A percentile compares a stretch with the other conserved stretches of the same genome.
phyloP scores from a whole-genome alignment of 2,797 vertebrate species.

The Gymnocypris eckloni region DNA sequence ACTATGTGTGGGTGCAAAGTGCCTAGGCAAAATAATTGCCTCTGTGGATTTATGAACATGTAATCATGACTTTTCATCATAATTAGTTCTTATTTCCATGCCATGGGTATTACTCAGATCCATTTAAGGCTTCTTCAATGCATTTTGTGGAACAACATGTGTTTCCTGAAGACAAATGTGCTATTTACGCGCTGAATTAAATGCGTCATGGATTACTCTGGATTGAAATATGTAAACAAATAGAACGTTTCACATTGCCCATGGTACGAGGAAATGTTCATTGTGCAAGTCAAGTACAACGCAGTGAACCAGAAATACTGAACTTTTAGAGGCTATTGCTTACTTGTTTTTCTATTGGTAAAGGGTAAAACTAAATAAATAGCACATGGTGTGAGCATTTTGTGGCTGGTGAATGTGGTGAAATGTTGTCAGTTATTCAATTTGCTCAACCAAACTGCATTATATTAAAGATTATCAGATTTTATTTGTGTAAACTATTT shows the following conservation, averaged over 20 bases:
- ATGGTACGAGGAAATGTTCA: neutral
- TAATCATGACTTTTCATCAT: conserved; percentile 54
- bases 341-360: neutral
- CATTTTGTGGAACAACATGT: conserved; percentile 25
- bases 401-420: neutral
- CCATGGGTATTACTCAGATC: no score
- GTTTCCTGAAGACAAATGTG: conserved; percentile 51
- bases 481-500: neutral
- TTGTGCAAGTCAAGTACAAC: no score
- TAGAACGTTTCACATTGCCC: neutral
- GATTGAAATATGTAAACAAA: conserved; percentile 41
- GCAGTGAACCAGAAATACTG: no score
- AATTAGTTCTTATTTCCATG: conserved; percentile 43
- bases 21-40: conserved; percentile 37
- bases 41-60: conserved; percentile 39
- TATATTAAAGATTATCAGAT: no score
- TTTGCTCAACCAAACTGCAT: neutral
- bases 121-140: no score
- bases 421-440: conserved; percentile 2
- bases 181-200: conserved; percentile 44
- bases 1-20: conserved; percentile 21
- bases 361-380: neutral
- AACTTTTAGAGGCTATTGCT: neutral
- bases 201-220: conserved; percentile 29
- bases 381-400: neutral